These are phyloP conservation scores for Anguilla pacifica DNA, from an alignment of 2,797 vertebrate genomes.

Conservation along the genomic window DNA sequence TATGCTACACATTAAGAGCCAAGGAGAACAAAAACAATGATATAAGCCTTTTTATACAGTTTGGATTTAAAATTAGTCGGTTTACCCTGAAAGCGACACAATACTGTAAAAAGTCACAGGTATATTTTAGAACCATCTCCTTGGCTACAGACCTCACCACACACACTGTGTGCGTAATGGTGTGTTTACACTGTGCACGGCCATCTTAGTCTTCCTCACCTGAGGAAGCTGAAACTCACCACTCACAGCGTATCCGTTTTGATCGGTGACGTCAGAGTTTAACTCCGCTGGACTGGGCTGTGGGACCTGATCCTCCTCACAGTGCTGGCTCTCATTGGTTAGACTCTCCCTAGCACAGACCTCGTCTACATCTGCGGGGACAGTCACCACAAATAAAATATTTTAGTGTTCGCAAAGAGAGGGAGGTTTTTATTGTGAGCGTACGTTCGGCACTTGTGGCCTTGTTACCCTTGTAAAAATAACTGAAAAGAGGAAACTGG, in stretches of 20 bases:
- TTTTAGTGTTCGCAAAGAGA: neutral
- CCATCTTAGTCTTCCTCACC: neutral
- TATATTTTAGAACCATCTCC: too few species aligned
- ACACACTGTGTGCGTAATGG: too few species aligned
- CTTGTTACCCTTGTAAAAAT: neutral
- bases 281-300: neutral
- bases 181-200: neutral
- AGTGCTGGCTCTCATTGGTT: neutral
- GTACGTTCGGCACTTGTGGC: neutral
- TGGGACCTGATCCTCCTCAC: neutral
- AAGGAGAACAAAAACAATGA: too few species aligned
- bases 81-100: too few species aligned
- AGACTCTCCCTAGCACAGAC: neutral
- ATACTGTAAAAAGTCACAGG: too few species aligned
- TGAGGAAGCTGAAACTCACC: neutral
- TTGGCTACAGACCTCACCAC: too few species aligned
- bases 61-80: too few species aligned
- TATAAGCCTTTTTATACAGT: too few species aligned
- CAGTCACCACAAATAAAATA: neutral
- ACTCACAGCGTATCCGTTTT: neutral
- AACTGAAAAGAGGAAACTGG: neutral
- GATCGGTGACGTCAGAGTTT: neutral
- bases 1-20: too few species aligned
- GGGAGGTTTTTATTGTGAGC: neutral
- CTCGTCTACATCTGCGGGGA: neutral